Conservation (phyloP, 2,797 vertebrate genomes). For the Caiman crocodilus region DNA sequence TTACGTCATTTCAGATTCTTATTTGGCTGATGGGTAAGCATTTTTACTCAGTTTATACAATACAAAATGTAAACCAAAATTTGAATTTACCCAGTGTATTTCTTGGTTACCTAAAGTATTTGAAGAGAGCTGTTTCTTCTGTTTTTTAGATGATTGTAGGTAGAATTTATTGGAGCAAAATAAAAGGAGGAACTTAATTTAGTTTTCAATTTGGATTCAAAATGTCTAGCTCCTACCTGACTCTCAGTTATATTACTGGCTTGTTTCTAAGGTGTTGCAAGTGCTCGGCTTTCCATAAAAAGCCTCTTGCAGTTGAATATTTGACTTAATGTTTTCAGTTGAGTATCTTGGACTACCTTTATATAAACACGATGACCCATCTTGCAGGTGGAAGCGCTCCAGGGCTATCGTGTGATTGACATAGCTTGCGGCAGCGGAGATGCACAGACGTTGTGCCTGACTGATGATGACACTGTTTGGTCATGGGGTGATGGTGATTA, state of each 20-base stretch:
- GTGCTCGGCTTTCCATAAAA: not conserved
- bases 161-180: not conserved
- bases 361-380: not conserved
- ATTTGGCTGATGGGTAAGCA: not conserved
- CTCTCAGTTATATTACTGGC: not conserved
- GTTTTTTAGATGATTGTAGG: not conserved
- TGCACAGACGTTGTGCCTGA: slow-evolving; percentile 96
- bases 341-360: not conserved
- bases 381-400: slow-evolving; percentile 94
- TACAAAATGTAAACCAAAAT: not conserved
- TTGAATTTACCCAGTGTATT: not conserved
- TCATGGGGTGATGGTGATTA: slow-evolving; percentile 99
- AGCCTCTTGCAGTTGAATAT: not conserved
- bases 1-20: not conserved
- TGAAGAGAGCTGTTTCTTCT: not conserved
- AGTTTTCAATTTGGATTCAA: not conserved
- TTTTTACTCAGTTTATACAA: not conserved
- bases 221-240: not conserved
- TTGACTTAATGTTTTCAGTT: not conserved
- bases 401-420: slow-evolving; percentile 96
- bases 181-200: not conserved
- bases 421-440: slow-evolving; percentile 98
- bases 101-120: not conserved
- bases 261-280: not conserved
- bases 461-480: slow-evolving; percentile 98